phyloP scores from a whole-genome alignment of 64 coral and sea anemone species.

The Platygyra sinensis region DNA sequence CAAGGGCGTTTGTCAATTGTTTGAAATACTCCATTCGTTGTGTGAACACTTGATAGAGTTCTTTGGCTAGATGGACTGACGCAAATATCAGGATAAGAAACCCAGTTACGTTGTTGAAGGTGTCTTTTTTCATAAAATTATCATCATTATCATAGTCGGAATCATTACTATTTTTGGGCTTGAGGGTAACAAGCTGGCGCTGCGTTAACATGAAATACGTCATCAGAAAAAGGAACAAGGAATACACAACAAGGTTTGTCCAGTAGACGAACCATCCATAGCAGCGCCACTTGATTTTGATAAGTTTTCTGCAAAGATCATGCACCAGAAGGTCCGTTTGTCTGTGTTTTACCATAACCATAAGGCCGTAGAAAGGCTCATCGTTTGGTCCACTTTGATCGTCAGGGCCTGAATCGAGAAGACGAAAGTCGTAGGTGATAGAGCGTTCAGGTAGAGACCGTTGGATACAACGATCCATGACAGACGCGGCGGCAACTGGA shows the following conservation, averaged over 20 bases:
- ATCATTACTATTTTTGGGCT: background rate
- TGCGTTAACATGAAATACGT: slow-evolving; percentile 32
- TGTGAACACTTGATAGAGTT: slow-evolving; percentile 42
- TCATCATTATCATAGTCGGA: background rate
- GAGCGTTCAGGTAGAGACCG: background rate
- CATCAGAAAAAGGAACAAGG: slow-evolving; percentile 24
- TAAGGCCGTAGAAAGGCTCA: slow-evolving; percentile 27
- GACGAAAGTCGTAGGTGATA: slow-evolving; percentile 65
- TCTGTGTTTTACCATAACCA: slow-evolving; percentile 46
- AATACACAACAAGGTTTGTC: slow-evolving; percentile 40
- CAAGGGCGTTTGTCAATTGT: slow-evolving; percentile 42
- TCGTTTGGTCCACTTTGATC: slow-evolving; percentile 21
- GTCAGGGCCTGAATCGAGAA: slow-evolving; percentile 66
- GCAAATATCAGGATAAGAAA: slow-evolving; percentile 38
- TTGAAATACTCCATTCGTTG: slow-evolving; percentile 52
- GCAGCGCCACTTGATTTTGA: slow-evolving; percentile 52
- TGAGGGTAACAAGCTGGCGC: slow-evolving; percentile 1
- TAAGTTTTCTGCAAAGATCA: slow-evolving; percentile 52
- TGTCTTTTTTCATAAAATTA: background rate
- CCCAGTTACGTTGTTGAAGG: background rate
- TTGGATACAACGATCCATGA: slow-evolving; percentile 81
- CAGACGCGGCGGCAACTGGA: slow-evolving; percentile 55
- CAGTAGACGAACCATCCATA: slow-evolving; percentile 68
- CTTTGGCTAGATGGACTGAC: slow-evolving; percentile 47
- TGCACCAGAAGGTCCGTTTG: slow-evolving; percentile 61